phyloP scores from a whole-genome alignment of 2,113 vertebrate genomes.

The Rhinolophus sinicus region DNA sequence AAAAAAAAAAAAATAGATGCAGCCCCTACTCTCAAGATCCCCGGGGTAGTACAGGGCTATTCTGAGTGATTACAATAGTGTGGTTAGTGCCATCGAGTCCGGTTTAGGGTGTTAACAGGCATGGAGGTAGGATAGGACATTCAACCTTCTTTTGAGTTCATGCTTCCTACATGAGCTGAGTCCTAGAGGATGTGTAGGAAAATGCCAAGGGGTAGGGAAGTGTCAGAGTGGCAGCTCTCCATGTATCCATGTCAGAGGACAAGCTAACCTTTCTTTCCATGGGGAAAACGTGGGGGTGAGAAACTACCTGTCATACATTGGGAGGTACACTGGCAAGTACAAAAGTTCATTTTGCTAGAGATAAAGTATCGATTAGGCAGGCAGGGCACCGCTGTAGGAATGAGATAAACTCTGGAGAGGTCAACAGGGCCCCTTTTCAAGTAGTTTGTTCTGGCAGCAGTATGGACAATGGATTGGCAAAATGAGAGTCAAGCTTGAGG shows the following conservation, averaged over 20 bases:
- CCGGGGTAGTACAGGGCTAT: no score
- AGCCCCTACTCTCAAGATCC: neutral
- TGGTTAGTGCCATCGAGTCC: neutral
- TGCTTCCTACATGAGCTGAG: neutral
- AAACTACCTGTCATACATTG: neutral
- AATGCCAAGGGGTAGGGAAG: no score
- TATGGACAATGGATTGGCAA: neutral
- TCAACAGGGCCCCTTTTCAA: neutral
- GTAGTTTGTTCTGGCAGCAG: neutral
- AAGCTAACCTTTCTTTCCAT: neutral
- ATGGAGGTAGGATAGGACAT: neutral
- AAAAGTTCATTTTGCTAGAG: neutral
- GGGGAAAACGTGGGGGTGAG: neutral
- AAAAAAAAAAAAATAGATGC: neutral
- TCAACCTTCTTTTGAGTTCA: neutral
- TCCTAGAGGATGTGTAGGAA: neutral
- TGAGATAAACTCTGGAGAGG: neutral
- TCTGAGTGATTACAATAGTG: no score
- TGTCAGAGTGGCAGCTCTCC: neutral
- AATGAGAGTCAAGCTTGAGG: neutral
- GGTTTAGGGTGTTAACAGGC: neutral
- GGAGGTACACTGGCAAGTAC: neutral
- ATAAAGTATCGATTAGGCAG: neutral
- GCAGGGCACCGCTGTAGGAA: fast-evolving
- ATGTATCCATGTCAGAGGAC: neutral